These are phyloP conservation scores for Argya squamiceps DNA, from an alignment of 2,797 vertebrate species.

Conservation along the genomic window DNA sequence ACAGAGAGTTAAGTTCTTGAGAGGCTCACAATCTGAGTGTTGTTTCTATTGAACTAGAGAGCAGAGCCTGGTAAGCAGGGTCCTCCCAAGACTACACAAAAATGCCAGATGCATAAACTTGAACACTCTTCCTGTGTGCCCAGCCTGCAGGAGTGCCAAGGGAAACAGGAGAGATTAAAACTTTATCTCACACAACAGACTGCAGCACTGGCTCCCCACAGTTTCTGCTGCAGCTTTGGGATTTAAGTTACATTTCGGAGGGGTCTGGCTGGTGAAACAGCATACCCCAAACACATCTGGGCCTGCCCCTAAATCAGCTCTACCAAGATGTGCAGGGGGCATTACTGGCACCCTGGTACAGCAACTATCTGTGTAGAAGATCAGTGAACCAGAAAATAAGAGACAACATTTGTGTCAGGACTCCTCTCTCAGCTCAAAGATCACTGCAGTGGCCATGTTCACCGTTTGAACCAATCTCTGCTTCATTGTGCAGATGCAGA, in stretches of 20 bases:
- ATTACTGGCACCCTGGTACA: background rate
- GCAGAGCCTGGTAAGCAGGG: background rate
- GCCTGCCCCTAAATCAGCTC: background rate
- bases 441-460: background rate
- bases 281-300: background rate
- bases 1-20: background rate
- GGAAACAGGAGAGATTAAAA: constrained; percentile 15
- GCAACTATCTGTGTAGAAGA: background rate
- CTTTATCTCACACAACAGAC: background rate
- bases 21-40: background rate
- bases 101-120: background rate
- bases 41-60: background rate
- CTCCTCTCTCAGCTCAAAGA: background rate
- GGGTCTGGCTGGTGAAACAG: background rate
- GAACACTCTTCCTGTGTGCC: background rate
- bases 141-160: background rate
- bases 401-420: background rate
- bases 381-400: background rate
- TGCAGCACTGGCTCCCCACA: background rate
- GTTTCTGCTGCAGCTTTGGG: background rate
- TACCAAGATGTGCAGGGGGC: rapidly evolving
- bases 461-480: background rate
- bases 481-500: background rate
- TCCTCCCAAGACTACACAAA: background rate
- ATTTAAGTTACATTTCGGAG: background rate